phyloP scores from a whole-genome alignment of 2,888 invertebrate species.

The Myopa testacea region DNA sequence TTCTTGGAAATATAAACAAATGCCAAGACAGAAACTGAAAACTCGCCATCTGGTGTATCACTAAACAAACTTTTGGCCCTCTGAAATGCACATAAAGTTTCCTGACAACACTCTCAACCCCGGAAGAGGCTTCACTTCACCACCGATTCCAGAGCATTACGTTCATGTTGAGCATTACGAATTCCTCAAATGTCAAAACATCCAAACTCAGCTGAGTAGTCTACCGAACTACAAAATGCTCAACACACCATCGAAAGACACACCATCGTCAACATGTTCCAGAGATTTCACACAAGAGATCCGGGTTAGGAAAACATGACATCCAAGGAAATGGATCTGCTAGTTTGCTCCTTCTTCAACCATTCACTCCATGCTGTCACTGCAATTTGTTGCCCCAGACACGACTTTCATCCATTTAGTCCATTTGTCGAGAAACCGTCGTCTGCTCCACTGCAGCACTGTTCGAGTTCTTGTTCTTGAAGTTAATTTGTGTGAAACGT shows the following conservation, averaged over 20 bases:
- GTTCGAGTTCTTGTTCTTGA: not conserved
- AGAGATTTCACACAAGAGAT: not conserved
- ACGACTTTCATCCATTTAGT: not conserved
- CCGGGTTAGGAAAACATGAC: constrained; percentile 52
- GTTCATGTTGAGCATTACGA: constrained; percentile 55
- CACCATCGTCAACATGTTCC: no score
- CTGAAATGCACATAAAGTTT: no score
- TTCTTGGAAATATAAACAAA: not conserved
- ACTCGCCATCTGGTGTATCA: constrained; percentile 17
- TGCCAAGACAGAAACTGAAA: not conserved
- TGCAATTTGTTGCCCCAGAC: not conserved
- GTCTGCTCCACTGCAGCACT: not conserved
- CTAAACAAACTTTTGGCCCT: not conserved
- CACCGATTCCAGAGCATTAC: constrained; percentile 4
- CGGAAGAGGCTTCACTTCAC: no score
- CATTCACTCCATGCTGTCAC: not conserved
- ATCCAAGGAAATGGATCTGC: constrained; percentile 47
- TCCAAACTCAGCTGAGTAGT: constrained; percentile 60
- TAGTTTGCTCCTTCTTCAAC: not conserved
- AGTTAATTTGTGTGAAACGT: constrained; percentile 8
- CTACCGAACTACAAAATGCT: constrained; percentile 59
- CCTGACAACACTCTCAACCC: not conserved
- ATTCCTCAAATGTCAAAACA: constrained; percentile 67
- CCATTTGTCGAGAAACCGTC: no score
- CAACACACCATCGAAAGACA: not conserved